A percentile compares a stretch with the other conserved stretches of the same genome.
phyloP scores from a whole-genome alignment of 2,113 vertebrate genomes.

The Ceyx melanurus region DNA sequence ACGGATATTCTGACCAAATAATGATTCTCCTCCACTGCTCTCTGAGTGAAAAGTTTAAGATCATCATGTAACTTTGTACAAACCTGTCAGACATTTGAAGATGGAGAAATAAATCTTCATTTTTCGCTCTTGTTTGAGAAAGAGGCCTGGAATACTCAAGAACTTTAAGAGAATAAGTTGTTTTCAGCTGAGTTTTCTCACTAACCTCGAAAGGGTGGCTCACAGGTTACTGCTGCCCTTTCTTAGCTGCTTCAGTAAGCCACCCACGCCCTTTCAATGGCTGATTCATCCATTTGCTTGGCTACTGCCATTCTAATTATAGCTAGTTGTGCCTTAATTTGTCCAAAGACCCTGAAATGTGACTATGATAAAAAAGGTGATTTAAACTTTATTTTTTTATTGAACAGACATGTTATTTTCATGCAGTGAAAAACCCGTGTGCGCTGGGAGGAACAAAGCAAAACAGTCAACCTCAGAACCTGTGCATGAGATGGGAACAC shows the following conservation, averaged over 20 bases:
- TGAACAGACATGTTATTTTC: not conserved
- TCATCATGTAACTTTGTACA: not conserved
- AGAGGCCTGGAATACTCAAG: not conserved
- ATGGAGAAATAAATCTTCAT: not conserved
- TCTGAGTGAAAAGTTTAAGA: not conserved
- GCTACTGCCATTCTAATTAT: not conserved
- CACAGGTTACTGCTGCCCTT: not conserved
- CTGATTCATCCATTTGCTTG: not conserved
- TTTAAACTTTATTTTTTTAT: not conserved
- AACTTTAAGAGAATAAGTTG: not conserved
- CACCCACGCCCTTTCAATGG: rapidly evolving
- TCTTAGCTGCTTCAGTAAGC: not conserved
- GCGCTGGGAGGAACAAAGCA: not conserved
- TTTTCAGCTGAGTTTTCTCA: not conserved
- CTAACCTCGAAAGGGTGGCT: not conserved
- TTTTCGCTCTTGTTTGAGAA: not conserved
- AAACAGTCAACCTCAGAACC: not conserved
- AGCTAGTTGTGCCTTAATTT: not conserved
- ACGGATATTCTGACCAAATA: not conserved
- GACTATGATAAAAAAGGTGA: not conserved
- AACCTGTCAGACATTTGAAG: not conserved
- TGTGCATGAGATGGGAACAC: not conserved
- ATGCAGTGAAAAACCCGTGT: not conserved
- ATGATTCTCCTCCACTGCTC: not conserved
- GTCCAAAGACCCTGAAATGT: not conserved